Conservation (phyloP, 2,888 invertebrate genomes). For the Dastarcus helophoroides region DNA sequence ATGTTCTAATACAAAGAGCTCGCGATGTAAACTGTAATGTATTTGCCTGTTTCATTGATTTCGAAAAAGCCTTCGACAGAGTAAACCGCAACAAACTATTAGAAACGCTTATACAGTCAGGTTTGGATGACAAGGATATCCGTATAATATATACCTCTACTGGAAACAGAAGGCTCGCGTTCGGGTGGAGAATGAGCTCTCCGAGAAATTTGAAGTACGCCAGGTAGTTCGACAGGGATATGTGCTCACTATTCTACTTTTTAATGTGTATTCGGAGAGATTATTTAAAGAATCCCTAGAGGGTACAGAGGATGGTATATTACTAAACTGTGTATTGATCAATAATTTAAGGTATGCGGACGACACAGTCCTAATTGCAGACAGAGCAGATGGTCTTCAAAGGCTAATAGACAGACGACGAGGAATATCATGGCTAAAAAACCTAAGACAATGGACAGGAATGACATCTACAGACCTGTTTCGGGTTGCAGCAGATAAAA, state of each 20-base stretch:
- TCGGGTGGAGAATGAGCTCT: constrained; percentile 3
- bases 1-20: constrained; percentile 4
- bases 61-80: constrained; percentile 2
- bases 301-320: constrained; percentile 4
- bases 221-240: too few species aligned
- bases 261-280: neutral
- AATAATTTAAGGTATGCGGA: too few species aligned
- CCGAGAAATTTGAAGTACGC: constrained; percentile 5
- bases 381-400: constrained; percentile 2
- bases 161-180: constrained; percentile 4
- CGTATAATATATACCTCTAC: constrained; percentile 3
- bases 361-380: constrained; percentile 5
- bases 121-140: constrained; percentile 4
- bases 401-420: constrained; percentile 4
- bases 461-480: too few species aligned
- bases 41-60: constrained; percentile 5
- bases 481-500: too few species aligned
- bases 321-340: constrained; percentile 5
- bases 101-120: constrained; percentile 2
- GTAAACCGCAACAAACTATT: constrained; percentile 3
- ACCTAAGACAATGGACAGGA: too few species aligned
- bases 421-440: too few species aligned
- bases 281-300: constrained; percentile 1
- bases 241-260: neutral
- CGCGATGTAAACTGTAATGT: constrained; percentile 5